Evolutionary conservation across 2,888 invertebrate species (phyloP), one percentile per base, ranked within the genome.

Genomic region (Sipunculus nudus): DNA sequence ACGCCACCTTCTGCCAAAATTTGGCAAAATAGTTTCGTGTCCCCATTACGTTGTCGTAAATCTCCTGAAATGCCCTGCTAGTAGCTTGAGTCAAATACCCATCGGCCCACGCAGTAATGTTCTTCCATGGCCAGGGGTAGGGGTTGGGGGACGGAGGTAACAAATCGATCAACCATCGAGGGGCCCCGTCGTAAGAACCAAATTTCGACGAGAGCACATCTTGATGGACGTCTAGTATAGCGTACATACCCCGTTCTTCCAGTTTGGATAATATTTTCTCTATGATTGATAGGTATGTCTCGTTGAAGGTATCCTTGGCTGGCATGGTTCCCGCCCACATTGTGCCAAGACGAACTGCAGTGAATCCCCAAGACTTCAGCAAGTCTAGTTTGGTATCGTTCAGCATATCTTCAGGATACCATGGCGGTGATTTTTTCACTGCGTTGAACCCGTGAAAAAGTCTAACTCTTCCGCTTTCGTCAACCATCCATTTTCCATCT

Each of bases 271-370:
- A 59, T 29, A 74, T 72, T 23, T 53, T 46, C 23, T 55, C 25
- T 50, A 75, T 45, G 6, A 66, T 62, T 6, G 49, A 41, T 13
- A 76, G n/a, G 49, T 78, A 77, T 6, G 75, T 69, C n/a, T 61
- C 41, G 61, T 77, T 74, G 29, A 63, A 59, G 8, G 38, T 3
- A 10, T 56, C 67, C 35, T 63, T 47, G 21, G 32, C 23, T 13
- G 75, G 74, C 53, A 71, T 59, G 1, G 71, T 50, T 5, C 77
- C 77, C 16, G 68, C 43, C 77, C 77, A 77, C 75, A 78, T 75
- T 21, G 59, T 52, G 6, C 77, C 77, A 23, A 77, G 52, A n/a
- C 77, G 65, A 8, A 78, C 67, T 1, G 63, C 72, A 61, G 77
- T 77, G 63, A 77, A 77, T n/a, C 77, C 77, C 72, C 75, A 75